These are phyloP conservation scores for Deroplatys truncata DNA, from an alignment of 2,888 invertebrate genomes.

Conservation along the genomic window DNA sequence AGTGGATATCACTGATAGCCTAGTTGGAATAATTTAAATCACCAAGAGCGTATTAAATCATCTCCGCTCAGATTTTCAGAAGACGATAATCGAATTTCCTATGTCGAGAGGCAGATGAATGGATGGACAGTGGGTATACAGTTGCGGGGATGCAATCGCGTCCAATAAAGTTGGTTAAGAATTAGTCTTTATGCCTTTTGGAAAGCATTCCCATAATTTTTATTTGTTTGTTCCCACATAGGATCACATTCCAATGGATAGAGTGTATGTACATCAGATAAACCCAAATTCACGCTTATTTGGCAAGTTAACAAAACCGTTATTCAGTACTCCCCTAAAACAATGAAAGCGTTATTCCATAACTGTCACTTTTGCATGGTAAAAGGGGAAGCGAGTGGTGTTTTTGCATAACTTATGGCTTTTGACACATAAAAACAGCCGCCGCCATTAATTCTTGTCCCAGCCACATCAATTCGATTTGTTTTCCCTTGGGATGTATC, in stretches of 20 bases:
- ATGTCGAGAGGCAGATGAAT: background rate
- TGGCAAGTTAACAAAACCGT: background rate
- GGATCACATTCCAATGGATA: background rate
- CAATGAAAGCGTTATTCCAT: background rate
- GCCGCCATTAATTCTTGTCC: background rate
- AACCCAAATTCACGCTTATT: background rate
- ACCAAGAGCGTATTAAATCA: no score
- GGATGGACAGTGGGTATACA: background rate
- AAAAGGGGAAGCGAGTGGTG: background rate
- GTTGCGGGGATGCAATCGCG: background rate
- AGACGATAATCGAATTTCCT: background rate
- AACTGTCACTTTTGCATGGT: background rate
- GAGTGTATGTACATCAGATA: background rate
- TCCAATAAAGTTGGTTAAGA: background rate
- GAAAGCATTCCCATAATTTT: background rate
- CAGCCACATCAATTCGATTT: background rate
- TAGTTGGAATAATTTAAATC: no score
- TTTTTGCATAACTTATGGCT: background rate
- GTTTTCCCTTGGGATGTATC: background rate
- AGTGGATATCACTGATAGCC: no score
- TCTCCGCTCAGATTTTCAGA: background rate
- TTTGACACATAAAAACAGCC: background rate
- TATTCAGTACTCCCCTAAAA: background rate
- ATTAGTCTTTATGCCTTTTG: background rate
- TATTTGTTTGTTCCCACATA: background rate